Conservation (phyloP, 2,888 invertebrate species). For the Agrilus cyanescens region DNA sequence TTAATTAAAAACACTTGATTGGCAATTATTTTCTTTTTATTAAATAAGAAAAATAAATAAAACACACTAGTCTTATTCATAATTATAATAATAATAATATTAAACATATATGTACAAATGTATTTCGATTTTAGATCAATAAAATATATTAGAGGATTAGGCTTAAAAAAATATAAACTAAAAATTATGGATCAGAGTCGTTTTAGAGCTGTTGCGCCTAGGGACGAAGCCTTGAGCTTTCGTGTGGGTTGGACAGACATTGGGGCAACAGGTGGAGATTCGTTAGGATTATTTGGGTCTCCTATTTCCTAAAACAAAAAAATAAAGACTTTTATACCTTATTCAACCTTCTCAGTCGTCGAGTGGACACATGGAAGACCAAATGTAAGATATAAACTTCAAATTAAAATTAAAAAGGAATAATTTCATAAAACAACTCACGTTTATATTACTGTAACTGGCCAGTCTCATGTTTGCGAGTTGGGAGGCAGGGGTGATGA, state of each 20-base stretch:
- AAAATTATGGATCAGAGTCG: slow-evolving; percentile 45
- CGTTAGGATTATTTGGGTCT: slow-evolving; percentile 40
- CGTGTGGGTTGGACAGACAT: slow-evolving; percentile 77
- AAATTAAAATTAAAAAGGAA: slow-evolving; percentile 9
- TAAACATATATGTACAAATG: slow-evolving; percentile 26
- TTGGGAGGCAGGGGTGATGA: slow-evolving; percentile 66
- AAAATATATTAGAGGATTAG: slow-evolving; percentile 20
- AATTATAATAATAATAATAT: slow-evolving; percentile 4
- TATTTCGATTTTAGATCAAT: slow-evolving; percentile 19
- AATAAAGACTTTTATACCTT: too few relatives aligned
- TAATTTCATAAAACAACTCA: too few relatives aligned
- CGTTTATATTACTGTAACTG: slow-evolving; percentile 77
- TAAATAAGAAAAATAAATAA: neutral
- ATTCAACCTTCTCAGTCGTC: too few relatives aligned
- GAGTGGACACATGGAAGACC: slow-evolving; percentile 1
- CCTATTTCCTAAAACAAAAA: slow-evolving; percentile 56
- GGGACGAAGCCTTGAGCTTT: slow-evolving; percentile 56
- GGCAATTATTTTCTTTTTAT: neutral
- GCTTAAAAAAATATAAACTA: slow-evolving; percentile 23
- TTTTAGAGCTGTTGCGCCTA: slow-evolving; percentile 55
- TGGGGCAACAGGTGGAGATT: slow-evolving; percentile 53
- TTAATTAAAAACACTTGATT: too few relatives aligned
- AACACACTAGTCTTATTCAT: neutral
- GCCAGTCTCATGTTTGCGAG: slow-evolving; percentile 77
- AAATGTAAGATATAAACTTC: slow-evolving; percentile 2